Evolutionary conservation across 1,140 invertebrate species (phyloP).

Genomic region (Drosophila ohnishii): DNA sequence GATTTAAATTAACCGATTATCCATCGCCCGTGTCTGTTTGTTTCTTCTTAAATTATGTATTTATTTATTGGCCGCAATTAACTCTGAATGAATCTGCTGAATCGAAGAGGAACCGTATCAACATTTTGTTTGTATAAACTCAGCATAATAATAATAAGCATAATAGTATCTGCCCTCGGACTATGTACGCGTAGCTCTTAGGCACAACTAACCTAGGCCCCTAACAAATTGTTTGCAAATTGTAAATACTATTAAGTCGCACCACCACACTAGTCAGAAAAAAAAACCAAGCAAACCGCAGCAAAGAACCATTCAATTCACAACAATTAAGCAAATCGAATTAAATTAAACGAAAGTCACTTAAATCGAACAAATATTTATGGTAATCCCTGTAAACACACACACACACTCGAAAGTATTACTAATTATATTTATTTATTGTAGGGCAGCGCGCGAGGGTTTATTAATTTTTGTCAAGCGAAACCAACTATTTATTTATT

Average conservation of each 20-base stretch:
- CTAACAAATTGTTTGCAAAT: constrained; percentile 74
- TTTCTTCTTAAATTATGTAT: constrained; percentile 56
- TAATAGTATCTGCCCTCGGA: constrained; percentile 29
- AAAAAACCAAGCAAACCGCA: constrained; percentile 40
- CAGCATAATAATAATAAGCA: constrained; percentile 20
- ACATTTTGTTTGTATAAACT: constrained; percentile 53
- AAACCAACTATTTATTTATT: constrained; percentile 58
- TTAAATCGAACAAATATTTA: constrained; percentile 52
- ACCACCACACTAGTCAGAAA: constrained; percentile 70
- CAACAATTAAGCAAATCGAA: constrained; percentile 54
- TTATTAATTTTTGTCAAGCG: constrained; percentile 56
- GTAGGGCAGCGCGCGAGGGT: constrained; percentile 31
- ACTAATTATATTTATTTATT: constrained; percentile 73
- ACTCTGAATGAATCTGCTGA: constrained; percentile 45
- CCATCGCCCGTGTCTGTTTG: constrained; percentile 26
- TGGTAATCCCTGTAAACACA: constrained; percentile 33
- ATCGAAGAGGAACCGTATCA: constrained; percentile 24
- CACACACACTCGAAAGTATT: constrained; percentile 56
- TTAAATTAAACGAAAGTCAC: constrained; percentile 61
- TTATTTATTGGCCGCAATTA: constrained; percentile 63
- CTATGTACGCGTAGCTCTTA: constrained; percentile 26
- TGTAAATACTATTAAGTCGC: constrained; percentile 80
- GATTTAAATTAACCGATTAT: constrained; percentile 53
- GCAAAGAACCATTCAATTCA: constrained; percentile 69
- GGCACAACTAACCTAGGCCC: constrained; percentile 40